Evolutionary conservation across 1,140 invertebrate genomes (phyloP), one percentile per base, ranked within the genome.

Genomic region (Batillaria attramentaria): DNA sequence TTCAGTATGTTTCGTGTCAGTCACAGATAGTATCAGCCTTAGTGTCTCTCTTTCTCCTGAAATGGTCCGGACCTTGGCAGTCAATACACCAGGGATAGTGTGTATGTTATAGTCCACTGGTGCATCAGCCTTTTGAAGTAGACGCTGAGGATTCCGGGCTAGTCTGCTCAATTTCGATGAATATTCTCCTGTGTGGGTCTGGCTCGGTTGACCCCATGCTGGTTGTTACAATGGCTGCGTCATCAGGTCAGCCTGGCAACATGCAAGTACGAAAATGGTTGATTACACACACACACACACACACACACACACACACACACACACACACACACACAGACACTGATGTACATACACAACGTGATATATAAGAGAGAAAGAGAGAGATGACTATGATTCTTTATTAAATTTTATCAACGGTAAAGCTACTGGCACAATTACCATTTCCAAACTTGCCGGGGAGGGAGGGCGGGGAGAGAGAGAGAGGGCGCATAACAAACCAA

Each of bases 231-330:
- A 10, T 13, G 24, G 24, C 10, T 50, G 10, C 24, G 46, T 24
- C 24, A 24, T 50, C 10, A 50, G 10, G 46, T 13, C 10, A 50
- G 46, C 10, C 10, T 13, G 46, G 24, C 10, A 50, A 24, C 10
- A 24, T 13, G 46, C 10, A 24, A 50, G 46, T 13, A 24, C 10
- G 46, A 50, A 24, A 50, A 24, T 13, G 46, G 24, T 10, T 13
- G 46, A 50, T 10, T 10, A 50, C 10, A 50, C 46, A 50, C 10
- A 50, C 46, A 50, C 10, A 50, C 46, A 50, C 46, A 50, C 46
- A 50, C 46, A 50, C 46, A 50, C 46, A 50, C 46, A 50, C 46
- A 50, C 46, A 50, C 46, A 50, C 46, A 50, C 46, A 50, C 46
- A 50, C 46, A 50, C 46, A 50, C 46, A 50, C 46, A 50, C 46